Conservation (phyloP, 2,888 invertebrate species). For the Pogonocherus hispidulus region DNA sequence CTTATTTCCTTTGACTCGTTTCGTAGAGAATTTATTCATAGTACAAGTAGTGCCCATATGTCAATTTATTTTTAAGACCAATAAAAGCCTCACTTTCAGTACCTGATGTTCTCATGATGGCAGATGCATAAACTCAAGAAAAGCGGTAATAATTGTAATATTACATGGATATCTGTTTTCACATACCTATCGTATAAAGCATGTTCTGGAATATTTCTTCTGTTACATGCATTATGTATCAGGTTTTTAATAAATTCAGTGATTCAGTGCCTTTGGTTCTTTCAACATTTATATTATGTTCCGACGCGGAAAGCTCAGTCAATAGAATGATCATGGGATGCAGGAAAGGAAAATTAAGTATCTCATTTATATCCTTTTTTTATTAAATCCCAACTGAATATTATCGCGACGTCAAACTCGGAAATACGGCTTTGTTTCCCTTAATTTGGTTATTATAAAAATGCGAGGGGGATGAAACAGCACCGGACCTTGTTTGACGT, state of each 20-base stretch:
- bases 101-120: too few relatives aligned
- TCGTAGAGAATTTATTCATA: too few relatives aligned
- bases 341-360: constrained; percentile 4
- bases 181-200: neutral
- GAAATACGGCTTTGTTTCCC: constrained; percentile 4
- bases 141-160: too few relatives aligned
- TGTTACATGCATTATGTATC: neutral
- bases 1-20: too few relatives aligned
- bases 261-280: neutral
- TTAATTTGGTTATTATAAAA: neutral
- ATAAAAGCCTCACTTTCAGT: too few relatives aligned
- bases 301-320: neutral
- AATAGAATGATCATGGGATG: neutral
- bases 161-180: neutral
- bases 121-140: too few relatives aligned
- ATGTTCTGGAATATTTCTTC: neutral
- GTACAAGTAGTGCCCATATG: too few relatives aligned
- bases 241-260: neutral
- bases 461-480: neutral
- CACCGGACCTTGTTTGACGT: neutral
- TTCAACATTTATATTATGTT: neutral
- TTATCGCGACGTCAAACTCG: constrained; percentile 4
- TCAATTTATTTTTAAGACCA: too few relatives aligned
- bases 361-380: constrained; percentile 6
- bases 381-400: constrained; percentile 4